Percentiles rank a stretch among this genome's conserved stretches.
Evolutionary conservation across 2,888 invertebrate species (phyloP).

Genomic region (Latheticus oryzae): DNA sequence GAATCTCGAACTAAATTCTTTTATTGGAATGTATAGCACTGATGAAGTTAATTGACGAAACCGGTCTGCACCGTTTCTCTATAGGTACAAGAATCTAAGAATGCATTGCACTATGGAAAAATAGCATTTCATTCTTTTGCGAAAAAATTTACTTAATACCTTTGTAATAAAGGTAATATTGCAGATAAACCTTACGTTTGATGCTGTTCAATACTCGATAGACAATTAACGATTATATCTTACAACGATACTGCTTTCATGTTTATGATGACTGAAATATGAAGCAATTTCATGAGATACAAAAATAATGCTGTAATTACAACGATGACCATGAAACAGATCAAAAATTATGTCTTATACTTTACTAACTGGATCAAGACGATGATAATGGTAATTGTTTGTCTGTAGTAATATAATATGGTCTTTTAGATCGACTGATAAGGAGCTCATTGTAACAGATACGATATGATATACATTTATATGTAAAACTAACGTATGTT

Average conservation of each 20-base stretch:
- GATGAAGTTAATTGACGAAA: too few relatives aligned
- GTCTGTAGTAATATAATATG: constrained; percentile 10
- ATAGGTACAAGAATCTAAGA: too few relatives aligned
- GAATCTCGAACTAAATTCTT: too few relatives aligned
- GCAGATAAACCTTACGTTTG: background rate
- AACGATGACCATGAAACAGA: constrained; percentile 20
- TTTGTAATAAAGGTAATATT: too few relatives aligned
- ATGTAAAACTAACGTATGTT: too few relatives aligned
- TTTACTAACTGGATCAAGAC: constrained; percentile 28
- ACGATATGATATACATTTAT: too few relatives aligned
- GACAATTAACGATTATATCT: constrained; percentile 32
- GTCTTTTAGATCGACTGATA: constrained; percentile 15
- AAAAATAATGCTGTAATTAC: constrained; percentile 21
- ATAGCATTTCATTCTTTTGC: too few relatives aligned
- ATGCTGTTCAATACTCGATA: constrained; percentile 10
- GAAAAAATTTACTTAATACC: too few relatives aligned
- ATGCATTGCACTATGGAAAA: too few relatives aligned
- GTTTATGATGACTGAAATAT: constrained; percentile 34
- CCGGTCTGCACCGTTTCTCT: too few relatives aligned
- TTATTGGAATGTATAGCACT: too few relatives aligned
- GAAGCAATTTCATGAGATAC: constrained; percentile 27
- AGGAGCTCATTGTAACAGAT: too few relatives aligned
- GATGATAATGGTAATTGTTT: constrained; percentile 28
- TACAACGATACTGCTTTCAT: constrained; percentile 24
- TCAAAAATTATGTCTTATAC: constrained; percentile 29